phyloP scores from a whole-genome alignment of 2,888 invertebrate genomes.

The Automeris io region DNA sequence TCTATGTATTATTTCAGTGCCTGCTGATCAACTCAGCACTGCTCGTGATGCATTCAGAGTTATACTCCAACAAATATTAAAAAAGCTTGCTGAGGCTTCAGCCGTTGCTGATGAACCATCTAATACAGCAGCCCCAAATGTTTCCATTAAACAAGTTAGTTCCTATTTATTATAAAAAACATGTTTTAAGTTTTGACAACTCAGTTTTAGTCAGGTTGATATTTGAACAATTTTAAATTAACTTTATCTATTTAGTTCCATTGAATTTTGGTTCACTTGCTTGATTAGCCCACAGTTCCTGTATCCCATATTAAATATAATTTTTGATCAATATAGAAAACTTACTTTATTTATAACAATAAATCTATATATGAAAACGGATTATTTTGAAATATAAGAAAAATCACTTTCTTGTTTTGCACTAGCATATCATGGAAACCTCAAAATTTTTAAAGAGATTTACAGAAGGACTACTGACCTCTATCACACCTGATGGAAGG shows the following conservation, averaged over 20 bases:
- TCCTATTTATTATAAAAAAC: conserved; percentile 1
- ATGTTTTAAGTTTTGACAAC: neutral
- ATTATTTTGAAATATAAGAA: too few species aligned
- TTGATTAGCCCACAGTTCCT: too few species aligned
- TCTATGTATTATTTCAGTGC: conserved; percentile 71
- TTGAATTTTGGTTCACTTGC: too few species aligned
- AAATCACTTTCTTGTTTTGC: too few species aligned
- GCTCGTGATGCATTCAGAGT: conserved; percentile 74
- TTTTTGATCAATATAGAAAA: too few species aligned
- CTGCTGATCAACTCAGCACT: conserved; percentile 83
- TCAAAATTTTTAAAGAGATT: too few species aligned
- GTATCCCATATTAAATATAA: too few species aligned
- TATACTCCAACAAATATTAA: conserved; percentile 63
- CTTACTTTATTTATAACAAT: too few species aligned
- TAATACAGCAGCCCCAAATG: conserved; percentile 59
- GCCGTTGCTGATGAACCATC: conserved; percentile 52
- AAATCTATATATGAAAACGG: too few species aligned
- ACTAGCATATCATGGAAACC: too few species aligned
- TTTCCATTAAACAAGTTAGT: conserved; percentile 66
- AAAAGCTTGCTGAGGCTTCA: conserved; percentile 67
- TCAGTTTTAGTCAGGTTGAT: neutral
- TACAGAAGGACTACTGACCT: too few species aligned
- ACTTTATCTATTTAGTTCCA: conserved; percentile 8
- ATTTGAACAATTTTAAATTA: neutral
- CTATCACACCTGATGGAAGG: too few species aligned